Evolutionary conservation across 2,888 invertebrate species (phyloP).

Genomic region (Ophion ventricosus): DNA sequence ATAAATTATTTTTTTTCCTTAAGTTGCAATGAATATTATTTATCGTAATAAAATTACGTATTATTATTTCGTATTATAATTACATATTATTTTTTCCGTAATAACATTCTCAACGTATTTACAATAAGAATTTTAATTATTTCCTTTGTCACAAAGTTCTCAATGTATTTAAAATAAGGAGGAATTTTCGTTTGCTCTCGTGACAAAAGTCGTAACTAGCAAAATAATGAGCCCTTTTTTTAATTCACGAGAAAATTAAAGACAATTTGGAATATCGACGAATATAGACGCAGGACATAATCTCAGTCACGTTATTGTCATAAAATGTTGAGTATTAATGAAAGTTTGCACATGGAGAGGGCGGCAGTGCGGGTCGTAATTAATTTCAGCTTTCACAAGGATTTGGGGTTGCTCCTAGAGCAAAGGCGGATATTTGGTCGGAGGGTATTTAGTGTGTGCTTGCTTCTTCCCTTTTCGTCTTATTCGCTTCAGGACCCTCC

Average conservation of each 20-base stretch:
- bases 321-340: constrained; percentile 62
- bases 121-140: no score
- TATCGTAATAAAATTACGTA: no score
- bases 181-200: no score
- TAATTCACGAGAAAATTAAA: background rate
- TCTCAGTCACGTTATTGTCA: constrained; percentile 51
- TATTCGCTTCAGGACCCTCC: constrained; percentile 31
- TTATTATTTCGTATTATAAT: no score
- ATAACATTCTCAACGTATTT: no score
- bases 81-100: no score
- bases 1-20: no score
- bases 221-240: background rate
- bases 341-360: constrained; percentile 58
- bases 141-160: no score
- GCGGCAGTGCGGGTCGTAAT: constrained; percentile 62
- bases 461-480: constrained; percentile 36
- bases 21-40: no score
- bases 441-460: constrained; percentile 53
- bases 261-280: background rate
- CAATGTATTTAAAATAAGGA: no score
- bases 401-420: constrained; percentile 59
- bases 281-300: background rate
- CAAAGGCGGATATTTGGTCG: constrained; percentile 55
- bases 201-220: background rate
- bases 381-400: constrained; percentile 70